Evolutionary conservation across 2,888 invertebrate species (phyloP), one percentile per base, ranked within the genome.

Genomic region (Pristionchus exspectatus): DNA sequence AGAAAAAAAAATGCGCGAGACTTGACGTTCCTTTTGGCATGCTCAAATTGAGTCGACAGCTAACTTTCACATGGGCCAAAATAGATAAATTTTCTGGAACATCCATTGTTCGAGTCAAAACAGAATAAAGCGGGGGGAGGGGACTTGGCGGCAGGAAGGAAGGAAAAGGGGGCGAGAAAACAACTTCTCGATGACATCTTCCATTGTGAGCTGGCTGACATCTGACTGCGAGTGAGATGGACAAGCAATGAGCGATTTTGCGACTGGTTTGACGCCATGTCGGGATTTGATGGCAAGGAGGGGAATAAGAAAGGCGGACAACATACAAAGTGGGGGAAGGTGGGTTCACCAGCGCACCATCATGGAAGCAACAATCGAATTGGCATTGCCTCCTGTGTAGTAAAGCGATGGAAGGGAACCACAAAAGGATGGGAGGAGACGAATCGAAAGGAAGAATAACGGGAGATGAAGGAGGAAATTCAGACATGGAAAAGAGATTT

Each of bases 401-500:
- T 38, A 24, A 74, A 74, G 38, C 74, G 30, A 14, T 9, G 30
- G 69, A 69, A 16, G 18, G 69, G 30, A n/a, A n/a, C 69, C 69
- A 69, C 30, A 69, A 74, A 74, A 38, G n/a, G 16, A 74, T 74
- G 24, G 10, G 63, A 10, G 10, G 63, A 10, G 63, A 33, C 38
- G 38, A 74, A 74, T 38, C 74, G 74, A 74, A 24, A 33, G 38
- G 38, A 74, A 38, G 38, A 38, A 74, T 74, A 38, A 74, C 33
- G 74, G 21, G 21, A 74, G 30, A 24, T 74, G 74, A 74, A 33
- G 74, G 74, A 24, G 18, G 21, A 38, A 74, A 74, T 33, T 72
- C 21, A 74, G 74, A 74, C 74, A 38, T 74, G 74, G 30, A 63
- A 69, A 69, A 74, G 38, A 74, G 74, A 74, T 74, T 74, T 74